These are phyloP conservation scores for Edolisoma coerulescens DNA, from an alignment of 2,113 vertebrate genomes.

Conservation along the genomic window DNA sequence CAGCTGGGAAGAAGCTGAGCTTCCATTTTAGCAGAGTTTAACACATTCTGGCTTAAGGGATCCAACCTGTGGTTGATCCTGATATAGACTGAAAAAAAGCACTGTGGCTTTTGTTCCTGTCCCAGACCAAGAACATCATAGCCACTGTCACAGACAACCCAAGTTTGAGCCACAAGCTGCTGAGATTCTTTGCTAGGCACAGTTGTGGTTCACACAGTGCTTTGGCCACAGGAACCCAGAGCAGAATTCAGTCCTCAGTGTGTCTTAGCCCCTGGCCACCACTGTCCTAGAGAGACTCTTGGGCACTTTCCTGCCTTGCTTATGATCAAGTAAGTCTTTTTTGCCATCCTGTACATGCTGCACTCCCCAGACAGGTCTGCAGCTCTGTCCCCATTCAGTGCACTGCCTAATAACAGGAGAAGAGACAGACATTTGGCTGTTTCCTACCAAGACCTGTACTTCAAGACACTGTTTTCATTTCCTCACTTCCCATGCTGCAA, in stretches of 20 bases:
- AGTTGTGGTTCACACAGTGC: rapidly evolving
- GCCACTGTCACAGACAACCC: background rate
- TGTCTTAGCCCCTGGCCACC: background rate
- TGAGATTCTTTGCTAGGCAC: background rate
- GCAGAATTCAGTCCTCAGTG: background rate
- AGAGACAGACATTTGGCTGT: background rate
- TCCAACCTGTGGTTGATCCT: background rate
- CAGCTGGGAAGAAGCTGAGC: background rate
- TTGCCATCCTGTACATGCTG: background rate
- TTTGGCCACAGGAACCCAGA: background rate
- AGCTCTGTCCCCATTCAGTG: background rate
- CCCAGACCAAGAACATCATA: background rate
- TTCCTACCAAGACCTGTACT: background rate
- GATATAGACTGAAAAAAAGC: background rate
- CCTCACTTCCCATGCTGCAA: background rate
- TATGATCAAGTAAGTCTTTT: background rate
- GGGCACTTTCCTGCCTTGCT: background rate
- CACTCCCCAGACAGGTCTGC: background rate
- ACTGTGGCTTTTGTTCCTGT: background rate
- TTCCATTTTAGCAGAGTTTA: background rate
- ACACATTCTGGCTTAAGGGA: background rate
- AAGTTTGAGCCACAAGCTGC: background rate
- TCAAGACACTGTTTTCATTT: background rate
- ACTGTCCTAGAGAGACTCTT: background rate
- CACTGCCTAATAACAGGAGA: background rate